Conservation (phyloP, 2,113 vertebrate species). For the Vulpes ferrilata region DNA sequence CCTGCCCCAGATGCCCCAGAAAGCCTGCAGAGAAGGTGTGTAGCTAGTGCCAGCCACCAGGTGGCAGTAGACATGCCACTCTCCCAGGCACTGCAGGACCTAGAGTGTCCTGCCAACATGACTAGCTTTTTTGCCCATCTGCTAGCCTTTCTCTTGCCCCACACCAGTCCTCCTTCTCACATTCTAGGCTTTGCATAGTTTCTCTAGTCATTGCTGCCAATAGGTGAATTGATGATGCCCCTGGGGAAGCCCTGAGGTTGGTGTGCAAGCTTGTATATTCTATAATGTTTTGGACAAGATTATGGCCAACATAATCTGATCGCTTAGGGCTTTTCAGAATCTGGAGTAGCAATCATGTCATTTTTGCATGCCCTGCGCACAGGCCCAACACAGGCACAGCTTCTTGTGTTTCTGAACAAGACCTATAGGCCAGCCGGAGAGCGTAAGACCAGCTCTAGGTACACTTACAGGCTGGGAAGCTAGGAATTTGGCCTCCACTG, state of each 20-base stretch:
- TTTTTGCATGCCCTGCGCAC: background rate
- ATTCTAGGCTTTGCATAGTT: background rate
- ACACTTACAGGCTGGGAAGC: background rate
- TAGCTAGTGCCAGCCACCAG: background rate
- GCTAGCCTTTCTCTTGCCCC: background rate
- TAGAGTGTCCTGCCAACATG: rapidly evolving
- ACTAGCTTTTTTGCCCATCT: background rate
- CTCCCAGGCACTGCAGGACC: too few species aligned
- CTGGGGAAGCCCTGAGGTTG: background rate
- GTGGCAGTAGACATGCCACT: background rate
- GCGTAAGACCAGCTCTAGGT: rapidly evolving
- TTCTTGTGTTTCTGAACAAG: background rate
- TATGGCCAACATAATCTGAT: background rate
- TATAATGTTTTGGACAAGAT: background rate
- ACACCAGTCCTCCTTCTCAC: too few species aligned
- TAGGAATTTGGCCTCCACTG: background rate
- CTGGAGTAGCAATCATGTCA: background rate
- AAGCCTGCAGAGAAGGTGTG: background rate
- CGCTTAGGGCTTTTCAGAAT: background rate
- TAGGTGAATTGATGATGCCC: background rate
- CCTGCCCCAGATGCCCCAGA: background rate
- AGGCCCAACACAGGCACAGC: background rate
- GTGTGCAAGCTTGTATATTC: background rate
- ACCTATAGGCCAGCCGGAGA: background rate
- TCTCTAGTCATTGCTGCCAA: background rate